A percentile compares a stretch with the other conserved stretches of the same genome.
These are phyloP conservation scores for Geotrupes spiniger DNA, from an alignment of 2,888 invertebrate species.

Conservation along the genomic window DNA sequence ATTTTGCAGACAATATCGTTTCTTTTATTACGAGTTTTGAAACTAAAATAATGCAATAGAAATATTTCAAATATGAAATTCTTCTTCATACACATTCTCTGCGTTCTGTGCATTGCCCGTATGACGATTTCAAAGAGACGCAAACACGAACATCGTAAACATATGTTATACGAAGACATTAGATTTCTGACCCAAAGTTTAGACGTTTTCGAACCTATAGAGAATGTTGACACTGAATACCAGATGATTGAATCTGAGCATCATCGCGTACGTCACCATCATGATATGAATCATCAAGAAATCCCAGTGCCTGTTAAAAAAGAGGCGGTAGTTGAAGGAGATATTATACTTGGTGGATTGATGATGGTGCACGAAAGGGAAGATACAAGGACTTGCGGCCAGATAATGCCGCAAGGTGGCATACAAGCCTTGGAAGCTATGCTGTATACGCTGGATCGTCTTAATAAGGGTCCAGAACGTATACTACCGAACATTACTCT, in stretches of 20 bases:
- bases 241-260: conserved; percentile 14
- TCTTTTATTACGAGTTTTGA: too few relatives aligned
- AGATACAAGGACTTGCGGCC: conserved; percentile 84
- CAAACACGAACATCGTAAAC: conserved; percentile 1
- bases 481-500: conserved; percentile 75
- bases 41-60: too few relatives aligned
- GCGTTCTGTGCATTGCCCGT: conserved; percentile 1
- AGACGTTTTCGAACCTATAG: too few relatives aligned
- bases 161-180: too few relatives aligned
- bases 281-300: conserved; percentile 25
- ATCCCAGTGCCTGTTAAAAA: conserved; percentile 77
- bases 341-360: conserved; percentile 83
- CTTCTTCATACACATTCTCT: conserved; percentile 15
- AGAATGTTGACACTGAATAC: conserved; percentile 10
- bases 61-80: conserved; percentile 15
- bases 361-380: conserved; percentile 96
- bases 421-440: conserved; percentile 88
- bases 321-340: conserved; percentile 84
- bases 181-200: too few relatives aligned
- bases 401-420: conserved; percentile 91
- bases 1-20: too few relatives aligned
- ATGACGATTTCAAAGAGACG: conserved; percentile 8
- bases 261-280: conserved; percentile 12
- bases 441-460: conserved; percentile 83
- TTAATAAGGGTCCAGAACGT: conserved; percentile 64